Percentiles rank a stretch among this genome's conserved stretches.
Evolutionary conservation across 1,140 invertebrate species (phyloP).

Genomic region (Pogonognathellus flavescens): DNA sequence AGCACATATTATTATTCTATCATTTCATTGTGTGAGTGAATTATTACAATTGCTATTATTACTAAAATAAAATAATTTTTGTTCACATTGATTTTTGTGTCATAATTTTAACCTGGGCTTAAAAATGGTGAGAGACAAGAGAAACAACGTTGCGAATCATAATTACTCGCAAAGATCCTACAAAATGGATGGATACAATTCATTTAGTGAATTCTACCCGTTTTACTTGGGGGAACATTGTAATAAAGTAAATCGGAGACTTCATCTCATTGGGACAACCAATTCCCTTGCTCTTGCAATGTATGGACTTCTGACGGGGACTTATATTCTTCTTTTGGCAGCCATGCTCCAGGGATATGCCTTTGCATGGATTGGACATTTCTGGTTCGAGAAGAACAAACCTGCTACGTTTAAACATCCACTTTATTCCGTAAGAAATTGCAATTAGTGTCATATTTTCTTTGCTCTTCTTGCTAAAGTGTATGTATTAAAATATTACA

Average conservation of each 20-base stretch:
- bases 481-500: conserved; percentile 16
- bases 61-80: too few relatives aligned
- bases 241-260: conserved; percentile 57
- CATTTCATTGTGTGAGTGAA: too few relatives aligned
- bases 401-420: conserved; percentile 67
- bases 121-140: conserved; percentile 38
- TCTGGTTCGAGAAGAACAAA: conserved; percentile 67
- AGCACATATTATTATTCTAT: too few relatives aligned
- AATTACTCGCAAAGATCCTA: conserved; percentile 60
- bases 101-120: background rate
- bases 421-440: conserved; percentile 63
- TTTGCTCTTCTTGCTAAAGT: background rate
- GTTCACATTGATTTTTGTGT: background rate
- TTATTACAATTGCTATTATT: background rate
- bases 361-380: conserved; percentile 67
- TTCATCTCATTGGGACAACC: conserved; percentile 65
- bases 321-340: conserved; percentile 33
- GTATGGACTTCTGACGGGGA: conserved; percentile 32
- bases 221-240: conserved; percentile 66
- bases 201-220: conserved; percentile 65
- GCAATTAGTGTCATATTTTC: background rate
- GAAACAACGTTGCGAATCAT: conserved; percentile 61
- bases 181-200: conserved; percentile 60
- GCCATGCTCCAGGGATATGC: conserved; percentile 59
- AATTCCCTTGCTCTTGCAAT: conserved; percentile 33